A percentile compares a stretch with the other conserved stretches of the same genome.
Evolutionary conservation across 2,797 vertebrate genomes (phyloP).

Genomic region (Melopsittacus undulatus): DNA sequence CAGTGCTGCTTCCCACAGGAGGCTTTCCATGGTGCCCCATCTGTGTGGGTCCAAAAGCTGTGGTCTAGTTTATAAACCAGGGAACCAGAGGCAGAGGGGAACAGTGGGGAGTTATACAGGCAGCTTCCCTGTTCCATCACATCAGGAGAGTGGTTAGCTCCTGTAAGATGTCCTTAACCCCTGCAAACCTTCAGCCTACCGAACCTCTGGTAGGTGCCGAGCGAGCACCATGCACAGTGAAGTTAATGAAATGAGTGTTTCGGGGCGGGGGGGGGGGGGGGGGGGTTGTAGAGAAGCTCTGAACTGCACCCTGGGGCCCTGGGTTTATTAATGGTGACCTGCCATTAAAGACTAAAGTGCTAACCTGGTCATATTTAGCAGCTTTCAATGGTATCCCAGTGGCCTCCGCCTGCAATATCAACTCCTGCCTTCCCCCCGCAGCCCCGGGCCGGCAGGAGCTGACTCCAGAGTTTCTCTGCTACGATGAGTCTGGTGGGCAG

Average conservation of each 20-base stretch:
- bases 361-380: slow-evolving; percentile 94
- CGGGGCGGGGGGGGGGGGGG: slow-evolving; percentile 4
- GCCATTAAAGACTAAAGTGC: slow-evolving; percentile 87
- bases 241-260: slow-evolving; percentile 73
- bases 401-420: slow-evolving; percentile 69
- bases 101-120: background rate
- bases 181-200: background rate
- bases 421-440: slow-evolving; percentile 48
- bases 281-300: slow-evolving; percentile 62
- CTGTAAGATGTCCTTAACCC: slow-evolving; percentile 39
- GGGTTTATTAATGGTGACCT: slow-evolving; percentile 90
- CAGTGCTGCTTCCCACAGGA: background rate
- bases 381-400: slow-evolving; percentile 78
- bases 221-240: slow-evolving; percentile 20
- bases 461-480: slow-evolving; percentile 68
- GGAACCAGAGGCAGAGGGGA: background rate
- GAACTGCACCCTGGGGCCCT: slow-evolving; percentile 84
- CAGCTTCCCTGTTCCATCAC: background rate
- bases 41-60: background rate
- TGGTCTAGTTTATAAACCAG: background rate
- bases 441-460: slow-evolving; percentile 69
- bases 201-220: slow-evolving; percentile 41
- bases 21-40: background rate
- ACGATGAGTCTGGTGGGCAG: slow-evolving; percentile 65
- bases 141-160: background rate